phyloP scores from a whole-genome alignment of 1,140 invertebrate genomes.

The Drosophila sturtevanti region DNA sequence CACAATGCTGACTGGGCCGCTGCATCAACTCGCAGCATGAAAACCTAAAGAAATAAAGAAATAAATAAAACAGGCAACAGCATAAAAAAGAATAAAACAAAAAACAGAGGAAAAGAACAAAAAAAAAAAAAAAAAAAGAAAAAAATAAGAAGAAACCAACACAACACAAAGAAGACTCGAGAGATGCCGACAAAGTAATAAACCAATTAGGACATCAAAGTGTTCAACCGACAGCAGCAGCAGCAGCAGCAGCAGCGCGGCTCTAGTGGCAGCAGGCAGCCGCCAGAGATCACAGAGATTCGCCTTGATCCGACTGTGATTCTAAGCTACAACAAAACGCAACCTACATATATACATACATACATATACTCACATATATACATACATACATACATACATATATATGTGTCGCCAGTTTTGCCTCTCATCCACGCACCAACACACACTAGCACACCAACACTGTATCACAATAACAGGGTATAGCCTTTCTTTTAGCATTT shows the following conservation, averaged over 20 bases:
- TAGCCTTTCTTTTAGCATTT: background rate
- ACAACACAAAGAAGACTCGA: slow-evolving; percentile 68
- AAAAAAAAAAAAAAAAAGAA: slow-evolving; percentile 31
- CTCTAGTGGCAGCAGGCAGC: slow-evolving; percentile 23
- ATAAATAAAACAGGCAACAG: slow-evolving; percentile 78
- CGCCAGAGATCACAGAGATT: slow-evolving; percentile 73
- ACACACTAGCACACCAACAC: background rate
- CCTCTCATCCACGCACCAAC: background rate
- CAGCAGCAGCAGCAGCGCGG: slow-evolving; percentile 23
- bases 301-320: slow-evolving; percentile 74
- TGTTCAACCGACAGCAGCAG: slow-evolving; percentile 77
- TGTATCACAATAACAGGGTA: background rate
- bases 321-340: slow-evolving; percentile 69
- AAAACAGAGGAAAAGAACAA: slow-evolving; percentile 10
- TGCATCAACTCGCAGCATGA: slow-evolving; percentile 51
- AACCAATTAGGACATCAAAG: slow-evolving; percentile 81
- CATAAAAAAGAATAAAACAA: slow-evolving; percentile 59
- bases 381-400: slow-evolving; percentile 79
- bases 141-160: slow-evolving; percentile 22
- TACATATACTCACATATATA: no score
- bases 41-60: slow-evolving; percentile 77
- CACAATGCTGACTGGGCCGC: slow-evolving; percentile 41
- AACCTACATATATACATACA: slow-evolving; percentile 80
- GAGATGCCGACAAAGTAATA: slow-evolving; percentile 81
- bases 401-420: slow-evolving; percentile 65